A percentile compares a stretch with the other conserved stretches of the same genome.
These are phyloP conservation scores for Poecilia gillii DNA, from an alignment of 2,797 vertebrate genomes.

Conservation along the genomic window DNA sequence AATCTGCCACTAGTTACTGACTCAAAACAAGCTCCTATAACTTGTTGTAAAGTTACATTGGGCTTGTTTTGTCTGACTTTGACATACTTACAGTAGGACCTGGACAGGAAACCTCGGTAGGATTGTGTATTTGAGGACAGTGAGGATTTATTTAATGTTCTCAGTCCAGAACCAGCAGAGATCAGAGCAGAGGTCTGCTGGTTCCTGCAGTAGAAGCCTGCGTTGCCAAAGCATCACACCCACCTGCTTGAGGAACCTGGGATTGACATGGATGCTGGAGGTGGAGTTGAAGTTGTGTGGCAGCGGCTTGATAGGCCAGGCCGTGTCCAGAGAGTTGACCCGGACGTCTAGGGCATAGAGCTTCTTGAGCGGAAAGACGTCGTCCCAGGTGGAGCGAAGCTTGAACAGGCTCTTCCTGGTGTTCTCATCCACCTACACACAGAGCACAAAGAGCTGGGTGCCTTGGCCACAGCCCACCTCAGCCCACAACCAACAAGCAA, in stretches of 20 bases:
- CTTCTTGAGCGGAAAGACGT: slow-evolving; percentile 97
- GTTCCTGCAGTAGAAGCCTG: not conserved
- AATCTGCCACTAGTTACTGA: not conserved
- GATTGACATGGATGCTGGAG: slow-evolving; percentile 99
- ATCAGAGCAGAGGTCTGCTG: not conserved
- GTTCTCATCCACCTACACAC: slow-evolving; percentile 98
- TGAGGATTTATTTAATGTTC: not conserved
- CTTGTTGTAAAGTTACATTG: not conserved
- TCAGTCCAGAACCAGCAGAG: not conserved
- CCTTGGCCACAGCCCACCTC: not conserved
- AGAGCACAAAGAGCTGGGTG: slow-evolving; percentile 88
- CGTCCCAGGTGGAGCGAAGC: slow-evolving; percentile 98
- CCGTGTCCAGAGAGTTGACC: slow-evolving; percentile 95
- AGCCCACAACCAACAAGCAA: slow-evolving; percentile 55
- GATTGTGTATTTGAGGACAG: not conserved
- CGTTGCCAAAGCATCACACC: not conserved
- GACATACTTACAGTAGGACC: not conserved
- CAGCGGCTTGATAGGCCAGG: slow-evolving; percentile 97
- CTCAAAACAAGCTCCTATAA: not conserved
- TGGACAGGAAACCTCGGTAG: not conserved
- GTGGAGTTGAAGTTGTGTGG: slow-evolving; percentile 95
- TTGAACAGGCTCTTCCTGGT: slow-evolving; percentile 99
- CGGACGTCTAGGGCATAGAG: slow-evolving; percentile 94
- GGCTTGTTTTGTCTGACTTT: not conserved
- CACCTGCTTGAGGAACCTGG: slow-evolving; percentile 97